These are phyloP conservation scores for Eupeodes luniger DNA, from an alignment of 2,888 invertebrate species.

Conservation along the genomic window DNA sequence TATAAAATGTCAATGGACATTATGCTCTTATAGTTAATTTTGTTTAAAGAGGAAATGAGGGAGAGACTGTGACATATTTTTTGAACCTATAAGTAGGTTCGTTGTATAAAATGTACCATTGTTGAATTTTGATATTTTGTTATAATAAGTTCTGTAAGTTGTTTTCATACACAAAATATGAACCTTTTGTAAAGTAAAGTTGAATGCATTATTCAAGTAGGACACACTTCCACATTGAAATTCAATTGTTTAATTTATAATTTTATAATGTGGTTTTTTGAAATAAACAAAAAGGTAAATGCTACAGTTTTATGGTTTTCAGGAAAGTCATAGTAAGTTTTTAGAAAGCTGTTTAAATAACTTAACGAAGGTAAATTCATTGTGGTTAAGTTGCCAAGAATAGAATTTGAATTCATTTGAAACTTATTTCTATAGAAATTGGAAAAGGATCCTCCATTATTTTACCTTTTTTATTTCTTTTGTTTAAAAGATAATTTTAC, in stretches of 20 bases:
- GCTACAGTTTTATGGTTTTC: neutral
- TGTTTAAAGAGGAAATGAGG: too few relatives aligned
- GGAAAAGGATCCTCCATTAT: too few relatives aligned
- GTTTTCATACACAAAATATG: neutral
- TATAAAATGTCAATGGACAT: neutral
- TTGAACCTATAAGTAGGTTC: neutral
- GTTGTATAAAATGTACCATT: neutral
- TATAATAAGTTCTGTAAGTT: neutral
- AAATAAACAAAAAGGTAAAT: neutral
- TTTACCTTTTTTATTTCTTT: too few relatives aligned
- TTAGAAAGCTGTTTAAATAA: neutral
- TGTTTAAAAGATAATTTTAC: too few relatives aligned
- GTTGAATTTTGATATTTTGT: conserved; percentile 6
- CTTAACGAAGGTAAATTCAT: too few relatives aligned
- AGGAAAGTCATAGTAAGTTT: neutral
- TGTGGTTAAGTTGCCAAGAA: too few relatives aligned
- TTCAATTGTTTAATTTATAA: conserved; percentile 20
- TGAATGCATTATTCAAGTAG: neutral
- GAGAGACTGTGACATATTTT: neutral
- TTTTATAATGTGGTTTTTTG: neutral
- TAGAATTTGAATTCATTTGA: too few relatives aligned
- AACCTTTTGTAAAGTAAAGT: neutral
- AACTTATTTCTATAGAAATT: too few relatives aligned
- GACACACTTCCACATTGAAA: neutral
- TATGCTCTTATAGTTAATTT: conserved; percentile 3